Percentiles rank a stretch among this genome's conserved stretches.
Evolutionary conservation across 2,797 vertebrate species (phyloP).

Genomic region (Clarias pachynema): DNA sequence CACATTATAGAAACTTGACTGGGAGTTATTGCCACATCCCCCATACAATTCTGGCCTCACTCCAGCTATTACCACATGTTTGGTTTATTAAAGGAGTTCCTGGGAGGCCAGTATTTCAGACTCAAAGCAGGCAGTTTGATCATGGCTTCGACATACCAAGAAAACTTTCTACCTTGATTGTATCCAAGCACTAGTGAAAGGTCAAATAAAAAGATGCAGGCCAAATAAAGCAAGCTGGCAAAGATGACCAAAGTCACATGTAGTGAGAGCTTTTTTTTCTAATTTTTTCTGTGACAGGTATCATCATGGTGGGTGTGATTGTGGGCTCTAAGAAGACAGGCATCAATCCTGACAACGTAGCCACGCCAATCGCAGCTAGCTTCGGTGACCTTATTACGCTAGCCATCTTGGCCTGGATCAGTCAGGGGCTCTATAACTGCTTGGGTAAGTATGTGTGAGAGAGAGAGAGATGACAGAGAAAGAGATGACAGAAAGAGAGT

Average conservation of each 20-base stretch:
- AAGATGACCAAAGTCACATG: not conserved
- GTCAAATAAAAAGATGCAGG: no score
- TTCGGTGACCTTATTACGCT: slow-evolving; percentile 96
- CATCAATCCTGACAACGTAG: slow-evolving; percentile 96
- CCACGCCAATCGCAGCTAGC: slow-evolving; percentile 94
- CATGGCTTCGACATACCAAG: no score
- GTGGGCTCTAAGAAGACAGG: slow-evolving; percentile 96
- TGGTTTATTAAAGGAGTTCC: no score
- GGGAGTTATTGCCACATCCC: no score
- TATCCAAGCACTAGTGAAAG: no score
- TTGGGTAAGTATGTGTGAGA: slow-evolving; percentile 80
- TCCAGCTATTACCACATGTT: no score
- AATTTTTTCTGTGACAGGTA: slow-evolving; percentile 70
- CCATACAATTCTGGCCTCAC: no score
- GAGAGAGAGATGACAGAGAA: not conserved
- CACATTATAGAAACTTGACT: no score
- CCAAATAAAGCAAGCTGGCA: no score
- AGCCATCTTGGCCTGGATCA: slow-evolving; percentile 95
- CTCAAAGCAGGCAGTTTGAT: no score
- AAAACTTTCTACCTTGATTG: no score
- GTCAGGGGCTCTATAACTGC: slow-evolving; percentile 92
- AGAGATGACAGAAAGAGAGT: not conserved
- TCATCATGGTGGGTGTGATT: slow-evolving; percentile 97
- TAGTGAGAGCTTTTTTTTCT: not conserved
- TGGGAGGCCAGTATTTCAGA: no score